Evolutionary conservation across 2,797 vertebrate species (phyloP), one percentile per base, ranked within the genome.

Genomic region (Manis pentadactyla): DNA sequence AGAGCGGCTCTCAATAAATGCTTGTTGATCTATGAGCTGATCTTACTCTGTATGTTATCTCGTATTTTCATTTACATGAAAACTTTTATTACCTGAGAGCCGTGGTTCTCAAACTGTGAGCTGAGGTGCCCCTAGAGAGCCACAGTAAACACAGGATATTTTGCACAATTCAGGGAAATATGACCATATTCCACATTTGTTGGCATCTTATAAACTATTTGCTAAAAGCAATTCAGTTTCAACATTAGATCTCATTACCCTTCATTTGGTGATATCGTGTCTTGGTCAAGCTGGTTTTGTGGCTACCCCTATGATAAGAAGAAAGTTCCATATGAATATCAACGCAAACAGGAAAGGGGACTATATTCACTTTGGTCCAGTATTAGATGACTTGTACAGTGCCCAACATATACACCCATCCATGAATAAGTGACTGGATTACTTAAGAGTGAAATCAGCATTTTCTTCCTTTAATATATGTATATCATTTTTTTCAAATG

Each of bases 381-480:
- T n/a, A 64, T 63, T 51, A 18, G 66, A 34, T 18, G 15, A 14
- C 15, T 29, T n/a, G 12, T 57, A 7, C 13, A 66, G 15, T 9
- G 37, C 12, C 63, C 78, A n/a, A 31, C 21, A 27, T 12, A 3
- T 4, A 25, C 4, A 7, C 15, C 21, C 0, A 0, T 17, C 3
- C 46, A 42, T 18, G 3, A 12, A 14, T 15, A 78, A 84, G n/a
- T 37, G 37, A 78, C 8, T 29, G 5, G 46, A 46, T 68, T 82
- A 55, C 19, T 53, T 37, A 55, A 82, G 51, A 81, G 31, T 39
- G 53, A 93, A n/a, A 21, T n/a, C 8, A 71, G 49, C 29, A 23
- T 17, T 15, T 53, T 63, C 46, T 90, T 46, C 18, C 71, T 68
- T 71, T 27, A 37, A 19, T 37, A 14, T n/a, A 59, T 55, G 1